Conservation (phyloP, 2,113 vertebrate species). For the Embiotoca jacksoni region DNA sequence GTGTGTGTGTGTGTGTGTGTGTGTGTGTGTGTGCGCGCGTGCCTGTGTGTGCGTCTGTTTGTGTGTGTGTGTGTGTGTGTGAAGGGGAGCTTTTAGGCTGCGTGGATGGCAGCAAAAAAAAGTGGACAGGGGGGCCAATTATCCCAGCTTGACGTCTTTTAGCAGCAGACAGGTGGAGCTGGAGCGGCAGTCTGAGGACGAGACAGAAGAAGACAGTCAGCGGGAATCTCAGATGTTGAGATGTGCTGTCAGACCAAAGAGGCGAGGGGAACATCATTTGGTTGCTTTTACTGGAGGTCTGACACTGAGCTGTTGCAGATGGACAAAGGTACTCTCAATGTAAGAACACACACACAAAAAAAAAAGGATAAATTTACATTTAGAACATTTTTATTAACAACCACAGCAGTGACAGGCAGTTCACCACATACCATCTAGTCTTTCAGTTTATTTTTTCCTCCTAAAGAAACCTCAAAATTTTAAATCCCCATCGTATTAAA, state of each 20-base stretch:
- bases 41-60: constrained; percentile 26
- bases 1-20: constrained; percentile 18
- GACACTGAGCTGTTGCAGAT: constrained; percentile 15
- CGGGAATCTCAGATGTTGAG: constrained; percentile 60
- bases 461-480: constrained; percentile 7
- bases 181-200: constrained; percentile 53
- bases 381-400: not conserved
- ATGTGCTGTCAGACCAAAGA: constrained; percentile 45
- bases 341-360: constrained; percentile 10
- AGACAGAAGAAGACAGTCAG: constrained; percentile 59
- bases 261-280: constrained; percentile 25
- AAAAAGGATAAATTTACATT: not conserved
- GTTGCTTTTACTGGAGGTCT: constrained; percentile 31
- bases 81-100: constrained; percentile 59
- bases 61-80: not conserved
- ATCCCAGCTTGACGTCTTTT: constrained; percentile 72
- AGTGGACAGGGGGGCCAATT: constrained; percentile 75
- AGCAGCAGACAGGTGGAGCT: constrained; percentile 56
- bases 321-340: constrained; percentile 24
- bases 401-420: not conserved
- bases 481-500: constrained; percentile 33
- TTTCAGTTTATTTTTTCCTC: constrained; percentile 28
- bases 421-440: constrained; percentile 25
- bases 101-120: constrained; percentile 50
- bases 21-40: not conserved